Percentiles rank a stretch among this genome's conserved stretches.
Evolutionary conservation across 2,888 invertebrate genomes (phyloP).

Genomic region (Zhuqinia jingwanae): DNA sequence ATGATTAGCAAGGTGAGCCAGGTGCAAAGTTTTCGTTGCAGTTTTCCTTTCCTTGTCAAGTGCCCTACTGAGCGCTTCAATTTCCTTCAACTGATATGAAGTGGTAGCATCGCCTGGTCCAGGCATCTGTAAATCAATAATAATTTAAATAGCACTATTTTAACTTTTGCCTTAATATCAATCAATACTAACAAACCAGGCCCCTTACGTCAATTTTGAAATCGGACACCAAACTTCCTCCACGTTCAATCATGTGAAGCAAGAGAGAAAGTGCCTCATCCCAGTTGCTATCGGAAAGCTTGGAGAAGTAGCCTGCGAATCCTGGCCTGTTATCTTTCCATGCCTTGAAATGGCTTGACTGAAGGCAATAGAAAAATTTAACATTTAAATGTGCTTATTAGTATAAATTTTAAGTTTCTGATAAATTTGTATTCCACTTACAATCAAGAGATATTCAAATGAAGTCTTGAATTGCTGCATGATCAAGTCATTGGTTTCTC

Average conservation of each 20-base stretch:
- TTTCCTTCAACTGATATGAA: conserved; percentile 55
- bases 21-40: conserved; percentile 53
- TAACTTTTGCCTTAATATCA: too few relatives aligned
- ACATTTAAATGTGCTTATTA: conserved; percentile 12
- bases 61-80: conserved; percentile 70
- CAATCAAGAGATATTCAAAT: conserved; percentile 75
- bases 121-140: not conserved
- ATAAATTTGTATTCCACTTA: conserved; percentile 63
- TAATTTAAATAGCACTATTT: too few relatives aligned
- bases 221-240: conserved; percentile 47
- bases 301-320: conserved; percentile 73
- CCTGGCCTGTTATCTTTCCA: conserved; percentile 76
- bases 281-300: conserved; percentile 76
- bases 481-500: conserved; percentile 62
- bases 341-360: conserved; percentile 77
- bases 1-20: conserved; percentile 63
- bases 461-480: conserved; percentile 71
- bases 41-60: conserved; percentile 72
- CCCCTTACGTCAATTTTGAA: conserved; percentile 62
- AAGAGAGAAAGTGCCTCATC: conserved; percentile 74
- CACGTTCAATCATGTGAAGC: conserved; percentile 73
- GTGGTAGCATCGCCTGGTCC: not conserved
- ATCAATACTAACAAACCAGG: too few relatives aligned
- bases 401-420: too few relatives aligned
- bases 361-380: not conserved